Conservation (phyloP, 2,113 vertebrate species). For the Hymenochirus boettgeri region DNA sequence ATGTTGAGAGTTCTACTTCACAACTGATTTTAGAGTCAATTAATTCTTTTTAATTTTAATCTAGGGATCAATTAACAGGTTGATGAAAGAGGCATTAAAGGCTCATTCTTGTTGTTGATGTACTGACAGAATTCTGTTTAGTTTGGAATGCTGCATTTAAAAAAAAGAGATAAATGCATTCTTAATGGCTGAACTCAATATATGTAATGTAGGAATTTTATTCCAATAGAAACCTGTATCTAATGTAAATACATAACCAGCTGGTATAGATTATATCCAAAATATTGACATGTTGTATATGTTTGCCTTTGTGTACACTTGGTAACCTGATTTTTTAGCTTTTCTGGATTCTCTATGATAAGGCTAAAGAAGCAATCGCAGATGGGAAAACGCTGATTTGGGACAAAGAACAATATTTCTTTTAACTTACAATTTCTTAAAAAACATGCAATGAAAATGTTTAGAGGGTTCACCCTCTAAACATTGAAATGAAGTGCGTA, state of each 20-base stretch:
- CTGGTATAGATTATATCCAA: too few species aligned
- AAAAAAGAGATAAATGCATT: neutral
- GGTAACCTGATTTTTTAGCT: neutral
- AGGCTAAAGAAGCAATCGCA: constrained; percentile 10
- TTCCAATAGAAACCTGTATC: too few species aligned
- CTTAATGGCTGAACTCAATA: neutral
- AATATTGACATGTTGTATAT: too few species aligned
- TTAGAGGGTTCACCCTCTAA: too few species aligned
- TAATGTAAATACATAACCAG: too few species aligned
- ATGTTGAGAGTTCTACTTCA: constrained; percentile 9
- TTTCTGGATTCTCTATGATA: constrained; percentile 7
- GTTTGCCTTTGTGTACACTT: too few species aligned
- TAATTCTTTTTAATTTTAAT: constrained; percentile 27
- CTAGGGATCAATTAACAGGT: constrained; percentile 15
- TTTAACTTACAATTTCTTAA: too few species aligned
- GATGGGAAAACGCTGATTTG: too few species aligned
- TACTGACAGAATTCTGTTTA: neutral
- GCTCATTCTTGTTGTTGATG: constrained; percentile 1
- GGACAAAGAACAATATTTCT: too few species aligned
- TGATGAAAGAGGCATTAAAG: constrained; percentile 7
- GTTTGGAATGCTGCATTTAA: neutral
- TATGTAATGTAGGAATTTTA: too few species aligned
- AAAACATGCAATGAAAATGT: too few species aligned
- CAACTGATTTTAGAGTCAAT: constrained; percentile 2
- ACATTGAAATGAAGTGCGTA: too few species aligned